Percentiles rank a stretch among this genome's conserved stretches.
These are phyloP conservation scores for Lutjanus erythropterus DNA, from an alignment of 2,113 vertebrate genomes.

Conservation along the genomic window DNA sequence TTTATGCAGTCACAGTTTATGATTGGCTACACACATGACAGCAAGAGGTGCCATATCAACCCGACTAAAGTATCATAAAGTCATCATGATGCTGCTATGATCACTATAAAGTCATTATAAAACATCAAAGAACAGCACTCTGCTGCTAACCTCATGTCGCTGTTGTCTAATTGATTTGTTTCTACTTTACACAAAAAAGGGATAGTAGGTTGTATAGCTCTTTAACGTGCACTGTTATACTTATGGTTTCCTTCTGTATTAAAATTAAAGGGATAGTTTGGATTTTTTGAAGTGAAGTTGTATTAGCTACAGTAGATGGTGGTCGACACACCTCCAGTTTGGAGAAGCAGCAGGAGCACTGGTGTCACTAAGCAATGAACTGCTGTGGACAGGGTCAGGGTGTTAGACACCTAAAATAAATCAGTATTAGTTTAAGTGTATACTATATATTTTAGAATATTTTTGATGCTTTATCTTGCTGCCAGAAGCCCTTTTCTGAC, in stretches of 20 bases:
- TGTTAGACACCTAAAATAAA: no score
- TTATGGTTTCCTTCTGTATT: background rate
- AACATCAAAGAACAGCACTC: background rate
- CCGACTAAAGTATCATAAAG: background rate
- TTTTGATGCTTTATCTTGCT: no score
- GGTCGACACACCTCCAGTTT: no score
- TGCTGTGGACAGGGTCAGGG: no score
- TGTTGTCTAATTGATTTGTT: background rate
- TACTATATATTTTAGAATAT: no score
- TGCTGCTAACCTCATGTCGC: background rate
- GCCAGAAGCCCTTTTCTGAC: no score
- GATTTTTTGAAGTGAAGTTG: no score
- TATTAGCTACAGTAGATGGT: no score
- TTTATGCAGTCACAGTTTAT: constrained; percentile 10
- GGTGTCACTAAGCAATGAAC: no score
- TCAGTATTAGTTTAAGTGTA: no score
- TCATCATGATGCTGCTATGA: background rate
- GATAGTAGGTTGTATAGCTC: background rate
- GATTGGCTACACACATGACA: constrained; percentile 13
- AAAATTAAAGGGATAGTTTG: constrained; percentile 5
- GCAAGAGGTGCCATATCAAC: constrained; percentile 1
- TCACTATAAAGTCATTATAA: background rate
- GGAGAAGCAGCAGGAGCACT: no score
- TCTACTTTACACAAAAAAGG: background rate
- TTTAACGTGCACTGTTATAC: background rate